Percentiles rank a stretch among this genome's conserved stretches.
Evolutionary conservation across 92 coral and sea anemone species (phyloP).

Genomic region (Epizoanthus rinbou): DNA sequence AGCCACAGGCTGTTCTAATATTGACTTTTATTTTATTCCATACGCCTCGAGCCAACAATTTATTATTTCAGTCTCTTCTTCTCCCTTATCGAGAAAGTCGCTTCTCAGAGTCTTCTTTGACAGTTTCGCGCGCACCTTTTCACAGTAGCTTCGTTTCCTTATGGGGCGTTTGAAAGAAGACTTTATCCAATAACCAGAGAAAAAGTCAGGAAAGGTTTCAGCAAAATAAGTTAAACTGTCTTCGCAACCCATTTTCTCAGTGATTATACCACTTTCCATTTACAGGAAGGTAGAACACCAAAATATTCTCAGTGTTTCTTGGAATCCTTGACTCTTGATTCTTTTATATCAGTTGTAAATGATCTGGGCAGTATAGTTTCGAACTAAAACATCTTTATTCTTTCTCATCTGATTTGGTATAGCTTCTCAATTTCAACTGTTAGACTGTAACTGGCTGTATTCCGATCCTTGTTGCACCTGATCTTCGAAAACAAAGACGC

Average conservation of each 20-base stretch:
- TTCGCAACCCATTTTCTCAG: neutral
- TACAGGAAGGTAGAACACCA: neutral
- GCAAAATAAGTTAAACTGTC: conserved; percentile 1
- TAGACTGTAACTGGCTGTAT: neutral
- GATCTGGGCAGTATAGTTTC: neutral
- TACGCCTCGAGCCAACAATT: conserved; percentile 17
- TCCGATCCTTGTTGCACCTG: neutral
- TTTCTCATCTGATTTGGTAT: neutral
- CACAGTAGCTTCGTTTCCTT: conserved; percentile 23
- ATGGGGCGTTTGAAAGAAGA: neutral
- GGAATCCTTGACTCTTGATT: too few relatives aligned
- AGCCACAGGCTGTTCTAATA: neutral
- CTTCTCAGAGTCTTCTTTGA: neutral
- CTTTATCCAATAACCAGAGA: neutral
- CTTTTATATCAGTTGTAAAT: neutral
- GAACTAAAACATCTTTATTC: neutral
- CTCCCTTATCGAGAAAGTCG: neutral
- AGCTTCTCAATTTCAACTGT: too few relatives aligned
- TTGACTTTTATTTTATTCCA: neutral
- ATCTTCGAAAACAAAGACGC: conserved; percentile 4
- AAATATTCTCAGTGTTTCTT: neutral
- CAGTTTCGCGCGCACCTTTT: neutral
- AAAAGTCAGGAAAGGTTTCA: neutral
- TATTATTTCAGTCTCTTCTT: neutral
- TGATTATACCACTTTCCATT: neutral